A percentile compares a stretch with the other conserved stretches of the same genome.
Conservation (phyloP, 64 coral and sea anemone genomes). For the Montipora cactus region DNA sequence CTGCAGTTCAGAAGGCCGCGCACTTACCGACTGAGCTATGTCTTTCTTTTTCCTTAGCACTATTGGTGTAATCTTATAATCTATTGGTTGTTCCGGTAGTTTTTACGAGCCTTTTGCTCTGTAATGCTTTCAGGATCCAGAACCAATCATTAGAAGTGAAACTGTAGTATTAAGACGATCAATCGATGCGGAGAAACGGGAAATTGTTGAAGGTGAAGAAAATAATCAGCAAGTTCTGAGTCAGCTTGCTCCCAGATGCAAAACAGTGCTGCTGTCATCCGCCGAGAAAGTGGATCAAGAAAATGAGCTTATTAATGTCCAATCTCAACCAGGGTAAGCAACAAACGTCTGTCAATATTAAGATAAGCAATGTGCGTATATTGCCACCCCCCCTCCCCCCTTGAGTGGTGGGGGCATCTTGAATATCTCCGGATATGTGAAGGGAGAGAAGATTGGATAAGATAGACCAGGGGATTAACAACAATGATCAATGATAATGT, state of each 20-base stretch:
- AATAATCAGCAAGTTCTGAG: neutral
- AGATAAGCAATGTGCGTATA: too few relatives aligned
- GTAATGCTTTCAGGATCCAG: conserved; percentile 25
- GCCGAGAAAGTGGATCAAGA: neutral
- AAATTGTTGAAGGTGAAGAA: neutral
- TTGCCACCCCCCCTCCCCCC: too few relatives aligned
- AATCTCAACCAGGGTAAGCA: neutral
- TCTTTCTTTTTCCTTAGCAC: neutral
- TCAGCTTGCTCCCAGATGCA: neutral
- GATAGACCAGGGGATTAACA: too few relatives aligned
- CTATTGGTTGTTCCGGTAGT: too few relatives aligned
- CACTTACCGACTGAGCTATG: neutral
- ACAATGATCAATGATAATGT: too few relatives aligned
- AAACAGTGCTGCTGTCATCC: conserved; percentile 13
- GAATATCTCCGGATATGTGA: too few relatives aligned
- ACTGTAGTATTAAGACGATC: conserved; percentile 73
- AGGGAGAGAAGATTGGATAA: too few relatives aligned
- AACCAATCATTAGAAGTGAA: conserved; percentile 82
- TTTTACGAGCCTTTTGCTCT: neutral
- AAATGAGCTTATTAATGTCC: too few relatives aligned
- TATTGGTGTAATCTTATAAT: too few relatives aligned
- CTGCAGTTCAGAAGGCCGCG: too few relatives aligned
- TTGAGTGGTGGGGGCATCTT: too few relatives aligned
- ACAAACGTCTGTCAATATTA: neutral
- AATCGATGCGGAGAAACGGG: conserved; percentile 14